These are phyloP conservation scores for Notolepis coatsorum DNA, from an alignment of 2,797 vertebrate genomes.

Conservation along the genomic window DNA sequence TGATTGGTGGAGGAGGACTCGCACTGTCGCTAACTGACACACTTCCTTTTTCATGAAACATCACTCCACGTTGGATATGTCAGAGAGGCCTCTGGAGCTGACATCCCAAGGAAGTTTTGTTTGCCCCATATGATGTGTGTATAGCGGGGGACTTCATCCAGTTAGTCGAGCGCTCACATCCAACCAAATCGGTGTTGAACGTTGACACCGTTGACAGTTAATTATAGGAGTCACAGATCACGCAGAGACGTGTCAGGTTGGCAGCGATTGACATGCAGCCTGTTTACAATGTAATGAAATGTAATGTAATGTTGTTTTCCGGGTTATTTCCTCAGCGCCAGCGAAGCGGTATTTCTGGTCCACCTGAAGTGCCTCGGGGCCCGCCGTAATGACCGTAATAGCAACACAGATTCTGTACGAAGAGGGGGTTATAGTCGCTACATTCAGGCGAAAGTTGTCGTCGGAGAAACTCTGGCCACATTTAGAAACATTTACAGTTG, in stretches of 20 bases:
- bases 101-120: slow-evolving; percentile 65
- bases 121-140: slow-evolving; percentile 63
- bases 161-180: slow-evolving; percentile 74
- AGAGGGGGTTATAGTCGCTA: slow-evolving; percentile 60
- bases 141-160: slow-evolving; percentile 69
- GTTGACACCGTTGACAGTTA: slow-evolving; percentile 81
- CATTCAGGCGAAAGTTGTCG: slow-evolving; percentile 73
- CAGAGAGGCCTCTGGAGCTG: slow-evolving; percentile 41
- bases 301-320: slow-evolving; percentile 75
- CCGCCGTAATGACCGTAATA: slow-evolving; percentile 82
- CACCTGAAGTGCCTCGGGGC: slow-evolving; percentile 70
- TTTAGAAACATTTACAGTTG: slow-evolving; percentile 58
- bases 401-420: slow-evolving; percentile 67
- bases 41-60: slow-evolving; percentile 53
- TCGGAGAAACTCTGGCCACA: slow-evolving; percentile 43
- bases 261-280: slow-evolving; percentile 66
- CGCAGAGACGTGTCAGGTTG: slow-evolving; percentile 70
- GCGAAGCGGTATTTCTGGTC: slow-evolving; percentile 63
- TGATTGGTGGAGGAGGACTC: slow-evolving; percentile 10
- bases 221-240: slow-evolving; percentile 81
- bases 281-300: slow-evolving; percentile 70
- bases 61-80: slow-evolving; percentile 45
- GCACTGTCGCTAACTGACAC: slow-evolving; percentile 35
- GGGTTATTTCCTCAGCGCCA: slow-evolving; percentile 67
- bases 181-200: slow-evolving; percentile 67